A percentile compares a stretch with the other conserved stretches of the same genome.
Conservation (phyloP, 1,140 invertebrate genomes). For the Drosophila pectinifera region DNA sequence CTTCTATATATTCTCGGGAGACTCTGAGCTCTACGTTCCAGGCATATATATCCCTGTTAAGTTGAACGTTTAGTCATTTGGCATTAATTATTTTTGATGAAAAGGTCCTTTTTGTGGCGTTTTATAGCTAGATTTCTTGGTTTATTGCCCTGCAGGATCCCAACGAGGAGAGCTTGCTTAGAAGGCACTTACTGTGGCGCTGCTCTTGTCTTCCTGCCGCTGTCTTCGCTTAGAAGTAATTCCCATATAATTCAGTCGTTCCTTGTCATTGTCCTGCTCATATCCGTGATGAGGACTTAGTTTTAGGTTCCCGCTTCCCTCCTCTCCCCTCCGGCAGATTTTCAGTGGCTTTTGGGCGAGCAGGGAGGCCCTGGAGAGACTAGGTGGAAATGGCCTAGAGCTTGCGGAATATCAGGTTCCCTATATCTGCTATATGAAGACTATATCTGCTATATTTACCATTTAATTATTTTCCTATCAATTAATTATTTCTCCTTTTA, state of each 20-base stretch:
- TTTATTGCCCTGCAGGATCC: constrained; percentile 39
- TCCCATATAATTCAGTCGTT: constrained; percentile 52
- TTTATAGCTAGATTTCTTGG: neutral
- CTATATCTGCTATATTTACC: too few relatives aligned
- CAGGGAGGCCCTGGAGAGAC: neutral
- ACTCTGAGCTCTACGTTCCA: too few relatives aligned
- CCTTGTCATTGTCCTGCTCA: constrained; percentile 63
- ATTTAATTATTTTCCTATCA: too few relatives aligned
- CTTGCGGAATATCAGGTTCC: neutral
- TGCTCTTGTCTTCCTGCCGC: neutral
- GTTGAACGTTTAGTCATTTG: too few relatives aligned
- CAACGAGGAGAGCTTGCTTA: constrained; percentile 12
- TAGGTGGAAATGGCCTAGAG: neutral
- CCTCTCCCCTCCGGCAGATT: constrained; percentile 15
- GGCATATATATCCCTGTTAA: too few relatives aligned
- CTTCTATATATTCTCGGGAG: too few relatives aligned
- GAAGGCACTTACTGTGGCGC: constrained; percentile 10
- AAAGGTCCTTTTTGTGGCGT: too few relatives aligned
- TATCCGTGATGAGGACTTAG: constrained; percentile 59
- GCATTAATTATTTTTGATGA: too few relatives aligned
- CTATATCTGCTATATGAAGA: too few relatives aligned
- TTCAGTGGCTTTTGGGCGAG: constrained; percentile 33
- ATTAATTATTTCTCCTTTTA: too few relatives aligned
- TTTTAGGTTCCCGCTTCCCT: constrained; percentile 38
- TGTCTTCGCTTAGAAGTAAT: constrained; percentile 47